Conservation (phyloP, 2,888 invertebrate species). For the Sturmia bella region DNA sequence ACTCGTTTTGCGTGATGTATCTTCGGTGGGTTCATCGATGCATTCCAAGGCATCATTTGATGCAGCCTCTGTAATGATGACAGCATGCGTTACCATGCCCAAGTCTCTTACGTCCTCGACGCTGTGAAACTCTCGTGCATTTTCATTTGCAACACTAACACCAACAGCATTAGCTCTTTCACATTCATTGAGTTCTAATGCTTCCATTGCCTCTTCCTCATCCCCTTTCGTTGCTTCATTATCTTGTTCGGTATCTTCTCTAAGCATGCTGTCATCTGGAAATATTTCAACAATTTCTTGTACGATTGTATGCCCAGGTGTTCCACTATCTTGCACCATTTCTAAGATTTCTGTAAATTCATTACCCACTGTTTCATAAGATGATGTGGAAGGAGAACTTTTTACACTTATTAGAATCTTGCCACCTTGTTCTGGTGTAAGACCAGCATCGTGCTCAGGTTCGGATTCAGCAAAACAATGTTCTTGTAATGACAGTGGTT, state of each 20-base stretch:
- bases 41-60: slow-evolving; percentile 85
- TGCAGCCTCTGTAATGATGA: slow-evolving; percentile 88
- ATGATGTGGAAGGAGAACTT: slow-evolving; percentile 82
- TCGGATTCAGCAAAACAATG: slow-evolving; percentile 77
- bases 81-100: slow-evolving; percentile 84
- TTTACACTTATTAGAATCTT: slow-evolving; percentile 76
- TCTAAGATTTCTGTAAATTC: slow-evolving; percentile 80
- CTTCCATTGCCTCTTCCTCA: slow-evolving; percentile 54
- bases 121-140: slow-evolving; percentile 80
- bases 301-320: slow-evolving; percentile 27
- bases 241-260: slow-evolving; percentile 51
- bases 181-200: slow-evolving; percentile 29
- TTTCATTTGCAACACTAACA: slow-evolving; percentile 66
- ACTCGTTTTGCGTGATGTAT: slow-evolving; percentile 82
- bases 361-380: slow-evolving; percentile 82
- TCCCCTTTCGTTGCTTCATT: slow-evolving; percentile 46
- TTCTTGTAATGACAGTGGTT: slow-evolving; percentile 76
- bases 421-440: slow-evolving; percentile 71
- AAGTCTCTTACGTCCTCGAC: slow-evolving; percentile 78
- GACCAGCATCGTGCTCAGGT: slow-evolving; percentile 73
- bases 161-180: slow-evolving; percentile 56
- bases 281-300: slow-evolving; percentile 37
- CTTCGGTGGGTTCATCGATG: slow-evolving; percentile 83
- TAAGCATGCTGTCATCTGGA: not conserved
- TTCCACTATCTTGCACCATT: slow-evolving; percentile 64